Conservation (phyloP, 2,113 vertebrate genomes). For the Triplophysa tibetana region DNA sequence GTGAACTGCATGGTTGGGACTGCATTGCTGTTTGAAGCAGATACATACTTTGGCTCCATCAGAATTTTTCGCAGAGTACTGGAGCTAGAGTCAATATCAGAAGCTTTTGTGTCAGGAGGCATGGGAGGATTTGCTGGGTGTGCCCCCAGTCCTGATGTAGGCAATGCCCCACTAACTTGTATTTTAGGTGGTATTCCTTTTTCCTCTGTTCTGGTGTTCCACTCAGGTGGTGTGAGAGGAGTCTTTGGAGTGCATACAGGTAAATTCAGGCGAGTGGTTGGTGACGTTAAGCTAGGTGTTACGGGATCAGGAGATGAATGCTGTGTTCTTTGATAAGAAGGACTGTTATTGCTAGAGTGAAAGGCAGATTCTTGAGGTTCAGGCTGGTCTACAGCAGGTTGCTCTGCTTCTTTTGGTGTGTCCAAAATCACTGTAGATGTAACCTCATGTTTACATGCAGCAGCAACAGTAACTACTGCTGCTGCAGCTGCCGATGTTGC, state of each 20-base stretch:
- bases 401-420: slow-evolving; percentile 77
- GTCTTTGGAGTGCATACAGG: slow-evolving; percentile 64
- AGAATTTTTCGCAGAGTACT: slow-evolving; percentile 96
- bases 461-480: slow-evolving; percentile 73
- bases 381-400: slow-evolving; percentile 77
- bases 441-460: slow-evolving; percentile 73
- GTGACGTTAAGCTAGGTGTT: slow-evolving; percentile 55
- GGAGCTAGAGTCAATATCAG: slow-evolving; percentile 88
- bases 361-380: slow-evolving; percentile 79
- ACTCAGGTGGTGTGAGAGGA: slow-evolving; percentile 74
- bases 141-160: slow-evolving; percentile 61
- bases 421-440: slow-evolving; percentile 70
- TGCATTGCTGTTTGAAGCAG: slow-evolving; percentile 75
- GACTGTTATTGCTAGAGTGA: slow-evolving; percentile 68
- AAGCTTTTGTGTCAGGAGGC: slow-evolving; percentile 94
- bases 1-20: slow-evolving; percentile 82
- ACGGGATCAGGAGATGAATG: slow-evolving; percentile 54
- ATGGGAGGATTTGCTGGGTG: slow-evolving; percentile 70
- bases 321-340: slow-evolving; percentile 64
- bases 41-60: slow-evolving; percentile 97
- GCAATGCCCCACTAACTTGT: slow-evolving; percentile 74
- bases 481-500: slow-evolving; percentile 62
- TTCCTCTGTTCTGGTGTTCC: slow-evolving; percentile 87
- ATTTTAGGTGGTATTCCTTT: slow-evolving; percentile 76
- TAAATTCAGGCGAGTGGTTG: slow-evolving; percentile 70